Conservation (phyloP, 1,140 invertebrate genomes). For the Dryas iulia region DNA sequence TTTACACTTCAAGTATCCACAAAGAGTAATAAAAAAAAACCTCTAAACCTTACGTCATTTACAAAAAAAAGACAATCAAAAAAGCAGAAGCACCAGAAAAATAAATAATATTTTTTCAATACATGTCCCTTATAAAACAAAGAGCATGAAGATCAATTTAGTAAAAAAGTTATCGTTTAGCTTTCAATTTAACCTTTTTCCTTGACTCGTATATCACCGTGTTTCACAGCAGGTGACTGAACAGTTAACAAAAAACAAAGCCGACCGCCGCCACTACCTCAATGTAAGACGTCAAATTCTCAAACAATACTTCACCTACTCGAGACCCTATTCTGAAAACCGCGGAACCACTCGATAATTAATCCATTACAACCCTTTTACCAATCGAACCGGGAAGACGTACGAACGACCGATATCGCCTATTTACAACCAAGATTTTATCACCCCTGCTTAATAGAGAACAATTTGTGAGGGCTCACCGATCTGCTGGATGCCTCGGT, state of each 20-base stretch:
- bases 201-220: slow-evolving; percentile 27
- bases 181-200: slow-evolving; percentile 27
- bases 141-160: slow-evolving; percentile 12
- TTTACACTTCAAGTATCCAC: slow-evolving; percentile 42
- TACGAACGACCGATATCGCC: slow-evolving; percentile 37
- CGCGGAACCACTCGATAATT: slow-evolving; percentile 40
- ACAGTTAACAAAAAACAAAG: slow-evolving; percentile 30
- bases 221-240: slow-evolving; percentile 29
- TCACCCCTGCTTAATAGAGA: slow-evolving; percentile 61
- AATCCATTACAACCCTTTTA: slow-evolving; percentile 49
- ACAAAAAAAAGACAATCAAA: slow-evolving; percentile 1
- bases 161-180: slow-evolving; percentile 24
- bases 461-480: slow-evolving; percentile 64
- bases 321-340: slow-evolving; percentile 32
- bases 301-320: slow-evolving; percentile 23
- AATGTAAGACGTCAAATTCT: slow-evolving; percentile 23
- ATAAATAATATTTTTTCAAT: slow-evolving; percentile 7
- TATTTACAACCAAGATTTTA: slow-evolving; percentile 61
- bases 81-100: not conserved
- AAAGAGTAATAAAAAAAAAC: slow-evolving; percentile 19
- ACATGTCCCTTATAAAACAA: slow-evolving; percentile 14
- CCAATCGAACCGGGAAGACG: slow-evolving; percentile 49
- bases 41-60: slow-evolving; percentile 3
- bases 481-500: slow-evolving; percentile 59
- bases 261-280: slow-evolving; percentile 23